A percentile compares a stretch with the other conserved stretches of the same genome.
Evolutionary conservation across 2,888 invertebrate species (phyloP).

Genomic region (Lampropteryx suffumata): DNA sequence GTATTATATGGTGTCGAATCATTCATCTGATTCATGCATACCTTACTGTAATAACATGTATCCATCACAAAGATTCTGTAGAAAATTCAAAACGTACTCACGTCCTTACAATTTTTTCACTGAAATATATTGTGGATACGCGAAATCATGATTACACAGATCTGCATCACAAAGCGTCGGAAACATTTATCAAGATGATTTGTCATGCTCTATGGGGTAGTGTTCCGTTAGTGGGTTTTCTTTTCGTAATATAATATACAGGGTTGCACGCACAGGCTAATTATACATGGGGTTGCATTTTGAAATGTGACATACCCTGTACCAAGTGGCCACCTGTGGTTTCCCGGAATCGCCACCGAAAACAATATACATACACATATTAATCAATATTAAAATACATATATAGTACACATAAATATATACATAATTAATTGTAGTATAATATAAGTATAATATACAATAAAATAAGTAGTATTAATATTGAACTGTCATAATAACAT

Average conservation of each 20-base stretch:
- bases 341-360: constrained; percentile 76
- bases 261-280: constrained; percentile 38
- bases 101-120: neutral
- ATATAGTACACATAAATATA: neutral
- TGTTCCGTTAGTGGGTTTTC: constrained; percentile 9
- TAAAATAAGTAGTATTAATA: no score
- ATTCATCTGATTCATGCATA: constrained; percentile 21
- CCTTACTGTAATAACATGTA: constrained; percentile 1
- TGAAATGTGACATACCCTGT: constrained; percentile 88
- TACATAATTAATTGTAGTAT: no score
- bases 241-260: constrained; percentile 13
- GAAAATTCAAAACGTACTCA: no score
- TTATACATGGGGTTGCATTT: constrained; percentile 43
- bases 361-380: constrained; percentile 75
- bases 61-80: neutral
- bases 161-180: constrained; percentile 1
- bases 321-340: constrained; percentile 94
- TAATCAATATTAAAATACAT: constrained; percentile 46
- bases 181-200: constrained; percentile 7
- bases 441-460: no score
- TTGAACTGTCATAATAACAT: no score
- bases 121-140: neutral
- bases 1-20: constrained; percentile 11
- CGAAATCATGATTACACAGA: no score
- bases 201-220: constrained; percentile 15